A percentile compares a stretch with the other conserved stretches of the same genome.
Conservation (phyloP, 2,113 vertebrate species). For the Girardinichthys multiradiatus region DNA sequence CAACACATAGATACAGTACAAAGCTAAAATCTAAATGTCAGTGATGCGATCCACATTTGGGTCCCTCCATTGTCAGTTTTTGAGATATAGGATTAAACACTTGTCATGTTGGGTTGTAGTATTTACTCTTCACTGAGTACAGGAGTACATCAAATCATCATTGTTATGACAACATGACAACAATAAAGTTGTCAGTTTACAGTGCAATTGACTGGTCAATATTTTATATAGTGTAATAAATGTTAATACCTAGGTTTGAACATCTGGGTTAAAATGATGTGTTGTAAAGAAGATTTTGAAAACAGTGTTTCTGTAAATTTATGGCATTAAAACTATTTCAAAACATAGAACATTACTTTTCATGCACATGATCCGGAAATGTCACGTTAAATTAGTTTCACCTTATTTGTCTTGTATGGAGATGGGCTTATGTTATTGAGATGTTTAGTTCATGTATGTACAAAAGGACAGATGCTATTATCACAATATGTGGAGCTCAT, state of each 20-base stretch:
- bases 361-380: background rate
- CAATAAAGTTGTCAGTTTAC: background rate
- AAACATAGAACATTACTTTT: background rate
- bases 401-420: background rate
- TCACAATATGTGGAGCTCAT: background rate
- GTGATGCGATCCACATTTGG: background rate
- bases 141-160: background rate
- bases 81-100: no score
- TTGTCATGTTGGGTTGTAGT: background rate
- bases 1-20: no score
- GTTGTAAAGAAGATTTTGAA: background rate
- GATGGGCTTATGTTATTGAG: background rate
- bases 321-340: background rate
- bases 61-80: background rate
- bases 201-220: background rate
- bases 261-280: no score
- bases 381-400: background rate
- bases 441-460: background rate
- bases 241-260: background rate
- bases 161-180: background rate
- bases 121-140: background rate
- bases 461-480: background rate
- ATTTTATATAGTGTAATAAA: background rate
- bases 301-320: background rate
- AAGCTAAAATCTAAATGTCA: background rate